Percentiles rank a stretch among this genome's conserved stretches.
Conservation (phyloP, 2,113 vertebrate species). For the Peromyscus maniculatus region DNA sequence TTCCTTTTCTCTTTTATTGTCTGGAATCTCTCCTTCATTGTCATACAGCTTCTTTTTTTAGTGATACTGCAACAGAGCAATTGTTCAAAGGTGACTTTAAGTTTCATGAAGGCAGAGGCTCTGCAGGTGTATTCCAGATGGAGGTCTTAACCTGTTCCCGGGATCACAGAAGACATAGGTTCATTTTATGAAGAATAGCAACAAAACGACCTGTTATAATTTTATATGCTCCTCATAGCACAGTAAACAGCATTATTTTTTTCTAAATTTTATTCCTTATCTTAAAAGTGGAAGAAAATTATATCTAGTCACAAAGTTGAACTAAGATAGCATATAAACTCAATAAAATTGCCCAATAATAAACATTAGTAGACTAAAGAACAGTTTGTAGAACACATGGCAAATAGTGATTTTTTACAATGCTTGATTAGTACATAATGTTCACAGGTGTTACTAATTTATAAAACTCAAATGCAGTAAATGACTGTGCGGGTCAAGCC, state of each 20-base stretch:
- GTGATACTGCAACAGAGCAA: not conserved
- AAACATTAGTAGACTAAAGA: not conserved
- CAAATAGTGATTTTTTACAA: not conserved
- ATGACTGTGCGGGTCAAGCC: not conserved
- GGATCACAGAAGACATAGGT: not conserved
- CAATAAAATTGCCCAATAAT: not conserved
- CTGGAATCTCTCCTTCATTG: not conserved
- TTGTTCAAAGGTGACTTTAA: not conserved
- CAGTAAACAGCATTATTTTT: not conserved
- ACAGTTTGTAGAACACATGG: not conserved
- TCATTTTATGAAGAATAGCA: not conserved
- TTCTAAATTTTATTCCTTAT: slow-evolving; percentile 18
- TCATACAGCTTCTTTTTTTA: not conserved
- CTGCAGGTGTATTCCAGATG: not conserved
- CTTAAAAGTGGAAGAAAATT: slow-evolving; percentile 11
- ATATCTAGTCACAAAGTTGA: not conserved
- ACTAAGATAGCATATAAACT: not conserved
- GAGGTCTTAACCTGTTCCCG: not conserved
- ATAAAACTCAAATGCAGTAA: not conserved
- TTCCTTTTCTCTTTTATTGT: not conserved
- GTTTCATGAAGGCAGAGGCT: not conserved
- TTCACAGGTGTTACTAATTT: slow-evolving; percentile 10
- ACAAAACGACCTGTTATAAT: not conserved
- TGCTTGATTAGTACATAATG: not conserved
- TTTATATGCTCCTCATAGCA: not conserved